Base-by-base conservation (phyloP, 2,113 vertebrate species). In the Tragulus kanchil region DNA sequence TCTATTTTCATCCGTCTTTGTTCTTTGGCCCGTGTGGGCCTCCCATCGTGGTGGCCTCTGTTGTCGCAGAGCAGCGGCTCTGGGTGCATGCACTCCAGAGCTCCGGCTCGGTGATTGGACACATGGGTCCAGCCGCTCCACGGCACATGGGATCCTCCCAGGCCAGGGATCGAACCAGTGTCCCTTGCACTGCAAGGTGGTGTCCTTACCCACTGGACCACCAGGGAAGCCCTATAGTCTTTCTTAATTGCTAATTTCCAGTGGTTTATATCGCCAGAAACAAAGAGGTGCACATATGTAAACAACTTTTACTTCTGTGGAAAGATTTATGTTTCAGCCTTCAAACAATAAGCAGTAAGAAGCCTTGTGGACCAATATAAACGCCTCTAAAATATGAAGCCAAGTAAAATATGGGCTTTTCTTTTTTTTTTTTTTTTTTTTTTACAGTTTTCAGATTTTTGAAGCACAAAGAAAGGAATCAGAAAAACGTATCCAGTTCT, bases 381-480 rank as follows among this genome's bases (percentile, higher is more conserved):
- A 89, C 16, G 94, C 95, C 65, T 85, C 69, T 96, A 50, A 98
- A 95, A 69, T 95, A 90, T 92, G 52, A 97, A 95, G 81, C 93
- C 93, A 93, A 97, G 85, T 25, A 98, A 61, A 65, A 97, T 19
- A 81, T 69, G 61, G 23, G 16, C 82, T 42, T 97, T 50, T 36
- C 36, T 36, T 36, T 36, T 36, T 36, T 75, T 90, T 97, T 97
- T 86, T 19, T 69, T 69, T 11, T 56, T 42, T 59, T 83, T 96
- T 97, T 81, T 91, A 97, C 62, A 67, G 83, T 95, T 97, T 90
- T 96, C 96, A 94, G 85, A 26, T 82, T 54, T 90, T 84, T 85
- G 15, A 97, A 88, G 79, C 75, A 97, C 83, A 98, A 97, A 90
- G 97, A 98, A 98, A 97, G 84, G 16, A 25, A 96, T 94, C 56